Evolutionary conservation across 2,888 invertebrate genomes (phyloP), one percentile per base, ranked within the genome.

Genomic region (Odontocerum albicorne): DNA sequence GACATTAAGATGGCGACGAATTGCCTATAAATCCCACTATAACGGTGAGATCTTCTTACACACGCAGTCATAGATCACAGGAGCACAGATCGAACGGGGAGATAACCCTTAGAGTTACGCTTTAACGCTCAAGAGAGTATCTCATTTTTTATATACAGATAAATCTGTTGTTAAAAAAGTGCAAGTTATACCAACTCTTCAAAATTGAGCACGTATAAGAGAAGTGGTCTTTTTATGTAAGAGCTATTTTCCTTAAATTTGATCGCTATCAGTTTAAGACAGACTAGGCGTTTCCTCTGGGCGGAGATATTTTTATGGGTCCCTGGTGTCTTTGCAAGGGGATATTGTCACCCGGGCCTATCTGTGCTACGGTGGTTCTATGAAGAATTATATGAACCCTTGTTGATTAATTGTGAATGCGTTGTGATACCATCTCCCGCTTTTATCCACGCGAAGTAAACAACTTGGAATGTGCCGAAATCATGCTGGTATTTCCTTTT

Each of bases 291-390:
- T 33, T 45, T 50, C 42, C 42, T 50, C 35, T 7, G 47, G 33
- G 50, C 32, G 27, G 15, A 58, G 58, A 54, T 47, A 55, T 59
- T 59, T 59, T 59, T 59, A 55, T 55, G 58, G 38, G 44, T 54
- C 58, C 58, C 58, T 33, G 35, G 57, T 40, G 58, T 31, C 31
- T 44, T 19, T 20, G 13, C n/a, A 33, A 16, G 36, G 51, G 51
- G 35, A 51, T 17, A 36, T 51, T 44, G 51, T 51, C 44, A 40
- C 38, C 31, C 20, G 31, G 27, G 6, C 4, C 27, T 36, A 47
- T 47, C 21, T 36, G 20, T 33, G 33, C 6, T 12, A 6, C 8
- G 22, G 10, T 33, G 40, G 17, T 2, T 21, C 17, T 13, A 45
- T 42, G 21, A 51, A 51, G 44, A 44, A 51, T 51, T 43, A 43